phyloP scores from a whole-genome alignment of 92 coral and sea anemone genomes.

The Micromussa lordhowensis region DNA sequence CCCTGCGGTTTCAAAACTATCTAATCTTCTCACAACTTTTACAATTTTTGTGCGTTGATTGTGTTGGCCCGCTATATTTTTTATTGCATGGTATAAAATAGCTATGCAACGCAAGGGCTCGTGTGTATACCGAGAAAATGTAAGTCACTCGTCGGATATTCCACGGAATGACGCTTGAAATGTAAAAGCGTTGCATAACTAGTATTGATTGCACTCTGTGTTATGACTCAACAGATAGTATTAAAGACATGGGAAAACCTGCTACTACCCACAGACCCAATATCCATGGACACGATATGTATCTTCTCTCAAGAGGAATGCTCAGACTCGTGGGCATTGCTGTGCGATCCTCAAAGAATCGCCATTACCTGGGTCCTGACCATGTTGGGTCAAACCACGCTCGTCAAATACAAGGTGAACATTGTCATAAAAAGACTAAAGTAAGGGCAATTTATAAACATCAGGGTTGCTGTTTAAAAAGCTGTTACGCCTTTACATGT shows the following conservation, averaged over 20 bases:
- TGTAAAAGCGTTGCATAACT: not conserved
- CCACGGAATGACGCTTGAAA: no score
- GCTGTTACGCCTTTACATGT: not conserved
- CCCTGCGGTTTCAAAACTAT: not conserved
- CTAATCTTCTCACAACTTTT: not conserved
- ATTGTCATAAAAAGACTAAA: not conserved
- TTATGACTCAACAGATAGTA: conserved; percentile 58
- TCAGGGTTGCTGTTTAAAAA: not conserved
- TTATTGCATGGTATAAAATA: no score
- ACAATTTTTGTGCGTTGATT: not conserved
- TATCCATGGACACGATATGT: conserved; percentile 90
- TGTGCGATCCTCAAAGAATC: conserved; percentile 93
- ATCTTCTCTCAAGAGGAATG: conserved; percentile 88
- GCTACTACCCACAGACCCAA: conserved; percentile 82
- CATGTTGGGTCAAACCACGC: conserved; percentile 84
- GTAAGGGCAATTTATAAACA: not conserved
- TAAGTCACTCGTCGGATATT: no score
- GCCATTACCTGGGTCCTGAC: conserved; percentile 86
- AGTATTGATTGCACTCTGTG: not conserved
- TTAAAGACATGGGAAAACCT: conserved; percentile 86
- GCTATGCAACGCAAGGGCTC: no score
- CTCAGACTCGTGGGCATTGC: conserved; percentile 90
- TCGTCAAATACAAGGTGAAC: conserved; percentile 91
- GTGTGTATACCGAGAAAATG: no score
- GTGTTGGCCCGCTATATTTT: no score